phyloP scores from a whole-genome alignment of 2,113 vertebrate genomes.

The Scopus umbretta region DNA sequence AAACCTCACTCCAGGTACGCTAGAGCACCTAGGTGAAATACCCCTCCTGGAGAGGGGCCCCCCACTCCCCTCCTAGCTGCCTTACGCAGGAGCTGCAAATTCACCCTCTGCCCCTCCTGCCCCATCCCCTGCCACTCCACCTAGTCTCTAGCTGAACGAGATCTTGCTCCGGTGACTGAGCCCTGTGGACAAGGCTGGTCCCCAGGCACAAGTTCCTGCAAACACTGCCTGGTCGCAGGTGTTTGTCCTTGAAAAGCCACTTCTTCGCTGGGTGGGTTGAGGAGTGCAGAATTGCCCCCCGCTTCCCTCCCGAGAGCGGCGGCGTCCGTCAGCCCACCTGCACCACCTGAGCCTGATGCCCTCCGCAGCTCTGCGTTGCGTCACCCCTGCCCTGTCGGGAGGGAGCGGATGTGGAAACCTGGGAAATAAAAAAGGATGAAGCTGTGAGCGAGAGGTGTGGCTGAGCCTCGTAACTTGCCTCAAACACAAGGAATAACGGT shows the following conservation, averaged over 20 bases:
- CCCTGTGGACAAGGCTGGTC: constrained; percentile 49
- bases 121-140: neutral
- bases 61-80: neutral
- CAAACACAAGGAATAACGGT: neutral
- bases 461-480: neutral
- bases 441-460: neutral
- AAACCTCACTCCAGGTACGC: constrained; percentile 60
- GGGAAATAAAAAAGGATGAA: neutral
- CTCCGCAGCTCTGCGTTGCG: neutral
- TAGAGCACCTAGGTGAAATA: neutral
- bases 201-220: neutral
- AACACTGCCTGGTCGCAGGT: constrained; percentile 48
- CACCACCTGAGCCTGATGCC: neutral
- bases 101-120: neutral
- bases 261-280: neutral
- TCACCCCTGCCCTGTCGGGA: accelerated
- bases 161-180: neutral
- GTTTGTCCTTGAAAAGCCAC: constrained; percentile 18
- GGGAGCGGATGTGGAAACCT: neutral
- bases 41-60: constrained; percentile 57
- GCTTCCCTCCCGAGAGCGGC: neutral
- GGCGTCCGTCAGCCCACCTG: neutral
- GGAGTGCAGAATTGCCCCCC: neutral
- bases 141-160: neutral
- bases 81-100: constrained; percentile 22